Evolutionary conservation across 2,113 vertebrate genomes (phyloP).

Genomic region (Eubucco bourcierii): DNA sequence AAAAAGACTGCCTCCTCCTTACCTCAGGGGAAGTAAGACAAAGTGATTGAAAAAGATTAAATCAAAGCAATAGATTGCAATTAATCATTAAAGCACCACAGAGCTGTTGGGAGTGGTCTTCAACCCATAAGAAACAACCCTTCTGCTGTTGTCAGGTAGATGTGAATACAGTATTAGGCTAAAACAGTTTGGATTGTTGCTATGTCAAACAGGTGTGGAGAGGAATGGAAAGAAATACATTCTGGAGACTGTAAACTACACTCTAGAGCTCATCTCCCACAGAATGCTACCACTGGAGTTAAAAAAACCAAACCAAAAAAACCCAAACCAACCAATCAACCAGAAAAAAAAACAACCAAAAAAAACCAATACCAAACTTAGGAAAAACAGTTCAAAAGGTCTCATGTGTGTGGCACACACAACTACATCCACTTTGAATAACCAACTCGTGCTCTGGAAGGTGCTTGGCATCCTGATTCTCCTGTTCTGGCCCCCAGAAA

Average conservation of each 20-base stretch:
- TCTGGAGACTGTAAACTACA: not conserved
- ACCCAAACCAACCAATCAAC: too few species aligned
- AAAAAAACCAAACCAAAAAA: not conserved
- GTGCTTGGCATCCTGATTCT: not conserved
- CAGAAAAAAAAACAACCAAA: not conserved
- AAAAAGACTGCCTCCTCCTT: not conserved
- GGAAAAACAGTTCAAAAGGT: not conserved
- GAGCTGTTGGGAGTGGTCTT: not conserved
- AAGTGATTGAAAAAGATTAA: not conserved
- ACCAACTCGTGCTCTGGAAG: not conserved
- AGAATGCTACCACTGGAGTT: not conserved
- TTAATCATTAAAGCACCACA: not conserved
- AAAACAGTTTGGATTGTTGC: not conserved
- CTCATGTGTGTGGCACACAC: not conserved
- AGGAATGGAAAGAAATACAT: not conserved
- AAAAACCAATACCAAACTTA: too few species aligned
- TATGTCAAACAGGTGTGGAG: not conserved
- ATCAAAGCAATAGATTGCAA: not conserved
- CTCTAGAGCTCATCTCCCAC: not conserved
- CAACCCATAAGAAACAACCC: not conserved
- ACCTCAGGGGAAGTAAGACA: not conserved
- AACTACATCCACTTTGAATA: not conserved
- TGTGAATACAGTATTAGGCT: not conserved
- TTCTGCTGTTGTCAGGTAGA: not conserved
- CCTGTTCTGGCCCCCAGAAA: not conserved